These are phyloP conservation scores for Tetramorium simillimum DNA, from an alignment of 1,140 invertebrate species.

Conservation along the genomic window DNA sequence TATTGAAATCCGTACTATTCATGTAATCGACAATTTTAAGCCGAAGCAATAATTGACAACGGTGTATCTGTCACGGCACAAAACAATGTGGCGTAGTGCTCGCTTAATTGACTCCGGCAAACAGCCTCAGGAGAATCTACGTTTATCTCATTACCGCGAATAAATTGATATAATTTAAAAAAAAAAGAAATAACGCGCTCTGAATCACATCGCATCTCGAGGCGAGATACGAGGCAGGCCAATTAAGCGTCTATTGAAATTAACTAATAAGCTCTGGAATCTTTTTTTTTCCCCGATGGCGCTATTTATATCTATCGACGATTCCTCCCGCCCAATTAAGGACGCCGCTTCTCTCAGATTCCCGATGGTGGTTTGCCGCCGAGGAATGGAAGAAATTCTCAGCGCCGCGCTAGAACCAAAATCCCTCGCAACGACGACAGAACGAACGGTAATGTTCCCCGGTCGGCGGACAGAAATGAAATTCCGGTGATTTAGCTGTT, in stretches of 20 bases:
- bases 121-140: background rate
- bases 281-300: background rate
- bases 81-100: background rate
- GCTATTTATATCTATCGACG: conserved; percentile 4
- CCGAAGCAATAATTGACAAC: background rate
- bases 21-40: conserved; percentile 38
- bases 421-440: conserved; percentile 69
- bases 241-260: background rate
- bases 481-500: conserved; percentile 83
- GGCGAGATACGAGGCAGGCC: background rate
- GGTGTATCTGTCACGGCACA: no score
- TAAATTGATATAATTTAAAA: background rate
- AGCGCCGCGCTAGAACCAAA: conserved; percentile 44
- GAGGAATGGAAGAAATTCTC: conserved; percentile 56
- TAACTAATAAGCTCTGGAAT: conserved; percentile 9
- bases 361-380: conserved; percentile 10
- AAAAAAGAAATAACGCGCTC: background rate
- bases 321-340: conserved; percentile 55
- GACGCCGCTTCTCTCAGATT: conserved; percentile 55
- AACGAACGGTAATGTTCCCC: conserved; percentile 78
- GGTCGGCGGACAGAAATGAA: conserved; percentile 81
- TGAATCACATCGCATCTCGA: background rate
- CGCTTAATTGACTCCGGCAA: background rate
- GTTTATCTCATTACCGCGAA: background rate
- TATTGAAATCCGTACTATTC: conserved; percentile 29